Evolutionary conservation across 1,140 invertebrate genomes (phyloP), one percentile per base, ranked within the genome.

Genomic region (Chironomus striatipennis): DNA sequence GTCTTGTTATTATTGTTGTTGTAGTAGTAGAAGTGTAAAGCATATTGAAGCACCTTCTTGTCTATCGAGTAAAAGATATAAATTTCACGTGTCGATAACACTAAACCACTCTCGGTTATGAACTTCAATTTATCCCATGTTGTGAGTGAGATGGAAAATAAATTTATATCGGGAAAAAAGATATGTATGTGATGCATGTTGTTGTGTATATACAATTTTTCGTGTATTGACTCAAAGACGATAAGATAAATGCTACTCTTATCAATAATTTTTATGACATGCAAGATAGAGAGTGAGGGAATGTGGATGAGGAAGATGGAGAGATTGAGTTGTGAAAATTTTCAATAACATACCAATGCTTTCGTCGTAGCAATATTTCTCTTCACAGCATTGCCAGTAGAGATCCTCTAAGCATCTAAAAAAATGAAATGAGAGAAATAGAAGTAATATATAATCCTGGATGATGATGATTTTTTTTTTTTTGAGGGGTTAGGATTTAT

Each of bases 321-420:
- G 1, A 34, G 24, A 34, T 34, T 34, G 24, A 34, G 24, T 34
- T 2, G 24, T 34, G 24, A 34, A 15, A 15, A 57, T n/a, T 57
- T 57, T 57, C 47, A 57, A 67, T 42, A 6, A 80, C 81, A 81
- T 75, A 82, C 81, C 86, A 73, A 87, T 87, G 75, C 85, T 85
- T 79, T 87, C 85, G 77, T 87, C 86, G 77, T 86, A 87, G 76
- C 86, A 87, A 77, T 86, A 87, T 76, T 83, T 82, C 78, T 87
- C 86, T 77, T 87, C 86, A 77, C 85, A 85, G 78, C 86, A 87
- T 75, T 84, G 84, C 86, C 86, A 87, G 80, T 87, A 87, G 77
- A 85, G 81, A 74, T 85, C 84, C 81, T 87, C 86, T 81, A 85
- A 81, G 77, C 86, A 87, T 78, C 86, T 87, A 81, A 73, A 83